Base-by-base conservation (phyloP, 2,888 invertebrate genomes). In the Caenorhabditis parvicauda region DNA sequence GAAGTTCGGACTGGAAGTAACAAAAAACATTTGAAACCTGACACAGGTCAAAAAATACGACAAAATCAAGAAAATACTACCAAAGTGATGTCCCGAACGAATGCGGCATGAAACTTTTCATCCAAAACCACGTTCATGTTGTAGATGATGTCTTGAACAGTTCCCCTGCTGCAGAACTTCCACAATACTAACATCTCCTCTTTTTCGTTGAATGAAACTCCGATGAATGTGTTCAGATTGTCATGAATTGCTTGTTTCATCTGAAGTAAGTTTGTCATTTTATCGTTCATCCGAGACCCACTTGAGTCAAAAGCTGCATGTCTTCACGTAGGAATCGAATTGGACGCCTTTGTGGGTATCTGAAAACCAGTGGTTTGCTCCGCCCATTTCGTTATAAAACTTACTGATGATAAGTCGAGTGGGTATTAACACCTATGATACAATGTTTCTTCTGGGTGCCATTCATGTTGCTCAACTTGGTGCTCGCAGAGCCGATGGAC, bases 41-140 rank as follows among this genome's bases (percentile, higher is more conserved):
- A 17, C 9, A 9, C 25, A 9, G 25, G 9, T 14, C 7, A 22
- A 14, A n/a, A 27, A 25, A 19, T 6, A 19, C 28, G 21, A 14
- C 17, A 35, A 14, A 14, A 9, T 14, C 37, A 35, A 3, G 5
- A 17, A 21, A 14, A 42, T 55, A 57, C 29, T 41, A 72, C 72
- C 59, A 72, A 50, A 83, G 95, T 90, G 86, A 96, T 89, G 88
- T 96, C 96, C 86, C 92, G 90, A 82, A 95, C 88, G 82, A 96
- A 87, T 66, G 95, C 95, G 71, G 94, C 92, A 83, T 94, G 90
- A 84, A 96, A 95, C 88, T 94, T 91, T 84, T 89, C 88, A 84
- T 96, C 95, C 84, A 96, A 86, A 83, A 91, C 91, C 82, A 95
- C 91, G 85, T 95, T 94, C 84, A 93, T 92, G 84, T 95, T 95